A percentile compares a stretch with the other conserved stretches of the same genome.
These are phyloP conservation scores for Podargus strigoides DNA, from an alignment of 2,797 vertebrate genomes.

Conservation along the genomic window DNA sequence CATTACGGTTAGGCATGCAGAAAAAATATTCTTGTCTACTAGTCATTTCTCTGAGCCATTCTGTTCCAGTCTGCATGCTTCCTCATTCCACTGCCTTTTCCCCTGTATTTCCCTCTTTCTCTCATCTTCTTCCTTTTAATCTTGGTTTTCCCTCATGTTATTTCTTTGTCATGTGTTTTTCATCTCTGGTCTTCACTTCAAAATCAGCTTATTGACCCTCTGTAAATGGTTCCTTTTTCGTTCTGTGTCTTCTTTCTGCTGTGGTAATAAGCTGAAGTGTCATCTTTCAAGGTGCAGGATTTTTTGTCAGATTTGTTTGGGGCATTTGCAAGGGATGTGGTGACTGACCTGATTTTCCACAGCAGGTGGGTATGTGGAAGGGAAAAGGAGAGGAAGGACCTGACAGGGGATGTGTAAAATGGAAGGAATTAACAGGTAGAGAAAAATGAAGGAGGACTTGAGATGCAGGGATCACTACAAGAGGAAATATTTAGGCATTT, in stretches of 20 bases:
- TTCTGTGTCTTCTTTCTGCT: not conserved
- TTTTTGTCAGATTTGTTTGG: not conserved
- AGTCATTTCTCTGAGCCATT: not conserved
- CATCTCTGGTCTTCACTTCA: not conserved
- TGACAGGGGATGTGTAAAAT: not conserved
- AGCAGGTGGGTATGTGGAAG: not conserved
- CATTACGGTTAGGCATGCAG: not conserved
- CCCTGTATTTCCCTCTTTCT: not conserved
- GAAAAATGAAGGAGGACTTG: not conserved
- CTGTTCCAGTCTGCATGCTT: not conserved
- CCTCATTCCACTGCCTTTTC: not conserved
- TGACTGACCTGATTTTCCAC: not conserved
- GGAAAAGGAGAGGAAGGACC: not conserved
- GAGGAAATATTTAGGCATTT: not conserved
- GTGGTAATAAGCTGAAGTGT: not conserved
- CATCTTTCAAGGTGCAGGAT: not conserved
- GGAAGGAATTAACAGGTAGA: not conserved
- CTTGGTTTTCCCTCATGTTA: not conserved
- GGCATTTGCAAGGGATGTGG: fast-evolving
- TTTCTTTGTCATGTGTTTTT: not conserved
- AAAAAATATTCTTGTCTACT: not conserved
- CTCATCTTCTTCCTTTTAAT: not conserved
- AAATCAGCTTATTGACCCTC: not conserved
- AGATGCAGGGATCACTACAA: not conserved
- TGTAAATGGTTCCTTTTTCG: not conserved